Evolutionary conservation across 2,888 invertebrate species (phyloP), one percentile per base, ranked within the genome.

Genomic region (Erebia aethiops): DNA sequence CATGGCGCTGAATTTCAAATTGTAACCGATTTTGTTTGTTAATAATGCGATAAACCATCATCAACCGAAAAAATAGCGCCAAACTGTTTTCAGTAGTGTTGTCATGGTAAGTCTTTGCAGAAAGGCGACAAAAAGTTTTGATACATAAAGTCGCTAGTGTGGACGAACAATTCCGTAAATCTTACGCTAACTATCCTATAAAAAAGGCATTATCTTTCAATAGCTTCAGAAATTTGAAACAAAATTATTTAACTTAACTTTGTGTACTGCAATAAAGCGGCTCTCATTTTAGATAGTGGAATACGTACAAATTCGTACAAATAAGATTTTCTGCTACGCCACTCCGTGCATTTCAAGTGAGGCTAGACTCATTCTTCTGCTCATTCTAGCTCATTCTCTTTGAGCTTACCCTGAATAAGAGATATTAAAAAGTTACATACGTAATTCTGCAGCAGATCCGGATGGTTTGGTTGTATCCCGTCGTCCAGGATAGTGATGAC

Each of bases 401-500:
- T 26, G 3, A 26, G 26, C 26, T 26, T 26, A 4, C 26, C 26
- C 26, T 26, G 26, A 3, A 26, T 26, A 58, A 58, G 16, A 46
- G 49, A 46, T 16, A 18, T 10, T 2, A 0, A 54, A 57, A 46
- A 1, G 8, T 64, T 94, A 80, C 62, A 96, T 94, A 98, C 98
- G 92, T 98, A 99, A 91, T 99, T 99, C 82, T 97, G 96, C 68
- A 96, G 95, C 78, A 99, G 94, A 90, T 99, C 99, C 13, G 98
- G 98, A 93, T 99, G 98, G 91, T 98, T 97, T 72, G 97, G 97
- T 91, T 99, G 99, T 79, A 99, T 98, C 72, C 99, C 99, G 88
- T 99, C 99, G 89, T 99, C 99, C 73, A 99, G 94, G 83, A 99
- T 99, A 71, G 99, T 98, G 74, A 99, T 97, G 57, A 99, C 98